Evolutionary conservation across 30 jellyfish, hydroid and myxozoan species (phyloP), one percentile per base, ranked within the genome.

Genomic region (Sanderia malayensis): DNA sequence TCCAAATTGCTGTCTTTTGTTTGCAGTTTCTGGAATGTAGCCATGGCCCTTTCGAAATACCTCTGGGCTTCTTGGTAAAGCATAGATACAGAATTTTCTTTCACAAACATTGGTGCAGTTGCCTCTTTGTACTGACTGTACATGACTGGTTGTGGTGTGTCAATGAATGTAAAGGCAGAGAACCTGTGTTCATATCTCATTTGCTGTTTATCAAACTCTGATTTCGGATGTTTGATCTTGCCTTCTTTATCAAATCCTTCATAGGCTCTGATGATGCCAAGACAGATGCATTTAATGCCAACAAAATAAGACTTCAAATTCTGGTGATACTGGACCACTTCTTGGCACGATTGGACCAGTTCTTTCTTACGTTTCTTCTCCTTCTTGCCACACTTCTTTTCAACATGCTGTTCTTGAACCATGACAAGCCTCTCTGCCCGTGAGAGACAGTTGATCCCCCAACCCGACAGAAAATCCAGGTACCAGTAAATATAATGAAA

Each of bases 401-500:
- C 97, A 25, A 88, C 62, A 37, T 65, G 47, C 79, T 88, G 95
- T 79, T 88, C 97, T 75, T 88, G 97, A 31, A 61, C 72, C 34
- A 67, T 58, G 13, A 88, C 83, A 0, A 88, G 88, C 55, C 83
- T 60, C 47, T 88, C 97, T 25, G 97, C 97, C 31, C 97, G 44
- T 21, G 83, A 82, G 32, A 88, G 65, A 70, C 97, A 88, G 47
- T 80, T 88, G 61, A 81, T 88, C 33, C 95, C 94, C 97, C 97
- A 88, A 29, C 95, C 93, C 8, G 88, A 70, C 57, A 88, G 60
- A 45, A 80, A 88, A 49, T 88, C 97, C 19, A 88, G 79, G 44
- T 88, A 88, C 97, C 97, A 88, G 61, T 88, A 88, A 34, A 88
- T 93, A 59, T 88, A 88, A 45, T 88, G 97, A 32, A 81, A 88